Evolutionary conservation across 2,113 vertebrate genomes (phyloP), one percentile per base, ranked within the genome.

Genomic region (Triplophysa rosa): DNA sequence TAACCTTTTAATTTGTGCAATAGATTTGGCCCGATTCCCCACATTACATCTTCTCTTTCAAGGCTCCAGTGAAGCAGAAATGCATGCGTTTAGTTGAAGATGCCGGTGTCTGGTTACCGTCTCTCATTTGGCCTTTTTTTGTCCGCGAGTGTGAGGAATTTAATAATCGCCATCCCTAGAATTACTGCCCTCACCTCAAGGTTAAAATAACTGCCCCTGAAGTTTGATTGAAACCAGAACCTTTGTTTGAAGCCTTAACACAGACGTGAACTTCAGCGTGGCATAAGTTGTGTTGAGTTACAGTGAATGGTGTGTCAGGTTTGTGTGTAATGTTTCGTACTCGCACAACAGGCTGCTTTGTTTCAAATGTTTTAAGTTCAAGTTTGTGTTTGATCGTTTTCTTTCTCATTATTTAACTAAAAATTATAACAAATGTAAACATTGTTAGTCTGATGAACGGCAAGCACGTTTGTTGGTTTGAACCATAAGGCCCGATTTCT

Each of bases 51-150:
- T 24, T 83, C 78, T 83, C 64, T 67, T 85, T 83, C 52, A 70
- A 85, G 83, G 52, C 73, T 90, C 84, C 82, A 77, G 37, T 83
- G 88, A 87, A 89, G 82, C 86, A 66, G 77, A 86, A 88, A 88
- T 83, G 75, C 40, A 29, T 79, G 77, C 33, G 83, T 85, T 84
- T 86, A 49, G 83, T 56, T 58, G 61, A 77, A 77, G 80, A 84
- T 78, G 74, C 76, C 78, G 2, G 66, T 66, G 77, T 87, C 83
- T 87, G 80, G 84, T 89, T 89, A 59, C 73, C 81, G 58, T 79
- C 56, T 47, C 67, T 61, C 54, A 33, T 37, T 58, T 3, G 2
- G 59, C 47, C 37, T 54, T 72, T 83, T 83, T 69, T 74, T 70
- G 59, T 23, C 80, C 73, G 75, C 40, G 78, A 85, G 82, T 87